Evolutionary conservation across 2,113 vertebrate genomes (phyloP), one percentile per base, ranked within the genome.

Genomic region (Stigmatopora nigra): DNA sequence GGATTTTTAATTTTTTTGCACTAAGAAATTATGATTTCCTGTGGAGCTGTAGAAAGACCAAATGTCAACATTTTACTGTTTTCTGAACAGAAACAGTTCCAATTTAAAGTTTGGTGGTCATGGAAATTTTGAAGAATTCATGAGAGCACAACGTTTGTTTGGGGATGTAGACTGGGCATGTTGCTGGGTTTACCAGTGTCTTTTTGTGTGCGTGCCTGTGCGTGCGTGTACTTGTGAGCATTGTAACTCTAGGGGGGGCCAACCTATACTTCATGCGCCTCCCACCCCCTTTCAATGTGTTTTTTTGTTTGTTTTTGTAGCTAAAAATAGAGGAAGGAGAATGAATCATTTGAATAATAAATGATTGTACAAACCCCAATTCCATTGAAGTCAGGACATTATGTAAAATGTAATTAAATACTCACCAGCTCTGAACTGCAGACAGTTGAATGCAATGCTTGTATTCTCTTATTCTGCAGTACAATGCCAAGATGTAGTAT

Each of bases 91-190:
- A 67, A 72, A 73, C 51, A 62, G 67, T 65, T 76, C 57, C 77
- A 73, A 49, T 80, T 75, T 71, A 68, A 72, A 83, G 76, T 3
- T 48, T 59, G 79, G 71, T 60, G 73, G 79, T 87, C 87, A 88
- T 85, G 85, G 87, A 88, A 88, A 87, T 51, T 85, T 17, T 84
- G 82, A 87, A 69, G 74, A 67, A 41, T 41, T 49, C 3, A 3
- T 17, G 48, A 76, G 75, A 75, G 82, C 80, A 83, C 49, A 58
- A 65, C 61, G 70, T 59, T 55, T 62, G 67, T 47, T 19, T 17
- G 56, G 78, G 51, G 78, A 77, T 56, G 0, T 17, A 67, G 55
- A 73, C 69, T 48, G 76, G 78, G 77, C 80, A 74, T 65, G 75
- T 2, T 78, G 55, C 67, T 71, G 75, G 77, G 77, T 83, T 82